Evolutionary conservation across 2,888 invertebrate genomes (phyloP).

Genomic region (Platerodrilus igneus): DNA sequence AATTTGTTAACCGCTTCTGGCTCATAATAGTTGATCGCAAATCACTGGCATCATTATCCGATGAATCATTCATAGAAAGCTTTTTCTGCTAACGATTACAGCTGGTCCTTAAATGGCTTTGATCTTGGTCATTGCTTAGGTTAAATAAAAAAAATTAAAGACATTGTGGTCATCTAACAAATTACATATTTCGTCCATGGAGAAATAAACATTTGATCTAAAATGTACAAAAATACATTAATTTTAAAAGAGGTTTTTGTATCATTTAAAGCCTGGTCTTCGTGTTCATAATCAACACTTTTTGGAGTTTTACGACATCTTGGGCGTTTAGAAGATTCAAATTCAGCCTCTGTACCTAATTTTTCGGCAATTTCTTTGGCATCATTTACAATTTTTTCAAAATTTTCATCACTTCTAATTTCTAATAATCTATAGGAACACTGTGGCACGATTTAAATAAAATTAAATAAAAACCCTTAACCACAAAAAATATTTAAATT

Average conservation of each 20-base stretch:
- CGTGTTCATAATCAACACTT: constrained; percentile 26
- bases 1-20: constrained; percentile 24
- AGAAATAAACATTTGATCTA: constrained; percentile 26
- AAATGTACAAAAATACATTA: constrained; percentile 26
- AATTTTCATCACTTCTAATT: no score
- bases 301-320: constrained; percentile 25
- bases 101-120: constrained; percentile 22
- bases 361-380: constrained; percentile 21
- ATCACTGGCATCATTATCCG: no score
- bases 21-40: constrained; percentile 13
- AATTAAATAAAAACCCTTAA: no score
- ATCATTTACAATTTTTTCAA: constrained; percentile 20
- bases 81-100: constrained; percentile 19
- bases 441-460: no score
- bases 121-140: constrained; percentile 23
- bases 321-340: constrained; percentile 23
- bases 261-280: constrained; percentile 22
- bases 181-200: constrained; percentile 27
- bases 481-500: no score
- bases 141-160: constrained; percentile 26
- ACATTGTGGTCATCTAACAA: constrained; percentile 22
- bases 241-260: constrained; percentile 24
- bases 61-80: no score
- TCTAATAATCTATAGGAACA: no score
- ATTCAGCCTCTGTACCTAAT: constrained; percentile 26